Conservation (phyloP, 2,113 vertebrate genomes). For the Hemichromis elongatus region DNA sequence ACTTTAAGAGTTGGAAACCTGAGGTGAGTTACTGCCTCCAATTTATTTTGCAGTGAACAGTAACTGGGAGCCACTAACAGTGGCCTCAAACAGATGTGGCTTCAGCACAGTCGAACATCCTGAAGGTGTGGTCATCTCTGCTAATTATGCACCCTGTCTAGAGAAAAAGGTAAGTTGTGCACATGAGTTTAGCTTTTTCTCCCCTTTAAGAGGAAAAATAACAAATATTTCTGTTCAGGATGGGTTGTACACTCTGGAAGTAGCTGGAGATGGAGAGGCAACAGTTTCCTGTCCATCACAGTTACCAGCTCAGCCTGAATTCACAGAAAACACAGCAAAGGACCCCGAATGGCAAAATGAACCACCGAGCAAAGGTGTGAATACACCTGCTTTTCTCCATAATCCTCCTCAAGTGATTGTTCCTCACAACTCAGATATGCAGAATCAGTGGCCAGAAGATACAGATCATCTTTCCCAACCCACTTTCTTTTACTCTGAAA, state of each 20-base stretch:
- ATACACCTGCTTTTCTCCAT: background rate
- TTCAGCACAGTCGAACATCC: conserved; percentile 57
- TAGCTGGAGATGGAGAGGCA: conserved; percentile 33
- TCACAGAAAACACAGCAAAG: background rate
- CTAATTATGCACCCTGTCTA: conserved; percentile 61
- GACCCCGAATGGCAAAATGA: background rate
- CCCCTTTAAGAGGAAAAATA: background rate
- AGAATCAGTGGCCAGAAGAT: background rate
- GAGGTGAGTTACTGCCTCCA: background rate
- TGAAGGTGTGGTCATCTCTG: conserved; percentile 55
- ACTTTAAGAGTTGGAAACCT: background rate
- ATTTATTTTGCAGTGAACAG: conserved; percentile 40
- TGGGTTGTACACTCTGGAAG: conserved; percentile 60
- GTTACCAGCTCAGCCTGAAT: background rate
- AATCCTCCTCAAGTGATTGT: background rate
- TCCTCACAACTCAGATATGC: background rate
- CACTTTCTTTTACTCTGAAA: background rate
- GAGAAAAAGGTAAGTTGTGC: background rate
- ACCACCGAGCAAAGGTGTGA: background rate
- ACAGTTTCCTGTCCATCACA: conserved; percentile 58
- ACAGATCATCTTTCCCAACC: background rate
- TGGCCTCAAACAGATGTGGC: conserved; percentile 48
- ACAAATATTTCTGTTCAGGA: conserved; percentile 27
- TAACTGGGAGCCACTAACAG: conserved; percentile 58
- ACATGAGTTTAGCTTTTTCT: background rate